A percentile compares a stretch with the other conserved stretches of the same genome.
Evolutionary conservation across 2,888 invertebrate species (phyloP).

Genomic region (Nymphalis urticae): DNA sequence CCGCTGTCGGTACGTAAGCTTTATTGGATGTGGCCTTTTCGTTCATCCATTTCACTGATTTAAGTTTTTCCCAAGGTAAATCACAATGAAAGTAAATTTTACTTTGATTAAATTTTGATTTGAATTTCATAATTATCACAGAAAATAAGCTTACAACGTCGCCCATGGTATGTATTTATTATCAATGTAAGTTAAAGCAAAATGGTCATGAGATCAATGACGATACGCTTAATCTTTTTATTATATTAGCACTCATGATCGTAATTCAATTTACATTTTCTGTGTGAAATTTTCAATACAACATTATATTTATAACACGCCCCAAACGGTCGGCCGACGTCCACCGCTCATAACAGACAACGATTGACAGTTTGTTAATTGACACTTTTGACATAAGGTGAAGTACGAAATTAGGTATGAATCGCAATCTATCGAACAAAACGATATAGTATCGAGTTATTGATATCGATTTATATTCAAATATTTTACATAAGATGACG

Average conservation of each 20-base stretch:
- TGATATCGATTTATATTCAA: not conserved
- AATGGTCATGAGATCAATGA: conserved; percentile 70
- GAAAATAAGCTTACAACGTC: conserved; percentile 78
- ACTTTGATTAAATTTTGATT: conserved; percentile 77
- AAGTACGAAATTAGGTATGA: not conserved
- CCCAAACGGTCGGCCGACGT: conserved; percentile 46
- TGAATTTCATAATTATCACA: conserved; percentile 79
- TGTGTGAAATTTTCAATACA: conserved; percentile 43
- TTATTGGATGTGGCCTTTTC: conserved; percentile 86
- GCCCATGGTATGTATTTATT: conserved; percentile 56
- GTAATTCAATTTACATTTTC: conserved; percentile 66
- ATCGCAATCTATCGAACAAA: not conserved
- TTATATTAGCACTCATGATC: conserved; percentile 62
- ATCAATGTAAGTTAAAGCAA: conserved; percentile 51
- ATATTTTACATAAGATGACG: too few species aligned
- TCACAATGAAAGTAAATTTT: conserved; percentile 73
- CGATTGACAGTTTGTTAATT: conserved; percentile 12
- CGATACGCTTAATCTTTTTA: conserved; percentile 54
- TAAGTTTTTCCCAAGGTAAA: conserved; percentile 72
- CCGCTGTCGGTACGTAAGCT: conserved; percentile 92
- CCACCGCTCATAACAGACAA: conserved; percentile 45
- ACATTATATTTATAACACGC: conserved; percentile 32
- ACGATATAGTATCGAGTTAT: not conserved
- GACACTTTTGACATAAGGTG: conserved; percentile 2
- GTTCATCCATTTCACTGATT: conserved; percentile 89